Conservation (phyloP, 2,113 vertebrate species). For the Dipodomys spectabilis region DNA sequence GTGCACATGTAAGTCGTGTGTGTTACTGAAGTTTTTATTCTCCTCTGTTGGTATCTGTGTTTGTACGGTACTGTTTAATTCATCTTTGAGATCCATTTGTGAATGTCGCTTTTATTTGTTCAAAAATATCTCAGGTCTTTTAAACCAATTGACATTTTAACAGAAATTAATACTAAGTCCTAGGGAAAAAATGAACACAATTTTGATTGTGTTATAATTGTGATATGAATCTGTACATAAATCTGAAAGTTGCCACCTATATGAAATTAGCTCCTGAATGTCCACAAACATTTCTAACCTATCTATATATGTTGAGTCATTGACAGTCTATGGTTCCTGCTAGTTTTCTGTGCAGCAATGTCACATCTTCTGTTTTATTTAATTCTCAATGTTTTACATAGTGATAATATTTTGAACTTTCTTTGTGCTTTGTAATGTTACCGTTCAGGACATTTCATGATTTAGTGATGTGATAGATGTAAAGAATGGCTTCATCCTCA, state of each 20-base stretch:
- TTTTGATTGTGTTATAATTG: too few species aligned
- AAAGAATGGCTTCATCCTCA: too few species aligned
- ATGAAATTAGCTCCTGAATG: too few species aligned
- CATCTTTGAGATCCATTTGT: not conserved
- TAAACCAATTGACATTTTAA: not conserved
- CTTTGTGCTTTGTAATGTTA: too few species aligned
- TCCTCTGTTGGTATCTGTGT: not conserved
- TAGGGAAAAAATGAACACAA: not conserved
- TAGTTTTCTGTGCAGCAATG: not conserved
- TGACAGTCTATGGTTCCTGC: not conserved
- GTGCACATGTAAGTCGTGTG: too few species aligned
- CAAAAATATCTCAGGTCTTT: not conserved
- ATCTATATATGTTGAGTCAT: too few species aligned
- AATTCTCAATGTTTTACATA: too few species aligned
- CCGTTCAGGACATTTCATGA: too few species aligned
- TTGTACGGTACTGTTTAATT: not conserved
- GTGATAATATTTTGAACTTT: too few species aligned
- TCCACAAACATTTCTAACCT: too few species aligned
- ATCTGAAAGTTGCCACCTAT: not conserved
- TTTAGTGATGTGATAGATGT: too few species aligned
- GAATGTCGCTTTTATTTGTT: not conserved
- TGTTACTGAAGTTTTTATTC: too few species aligned
- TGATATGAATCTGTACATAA: not conserved
- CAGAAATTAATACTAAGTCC: not conserved
- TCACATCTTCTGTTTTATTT: not conserved